Evolutionary conservation across 2,888 invertebrate genomes (phyloP).

Genomic region (Xanthostigma xanthostigma): DNA sequence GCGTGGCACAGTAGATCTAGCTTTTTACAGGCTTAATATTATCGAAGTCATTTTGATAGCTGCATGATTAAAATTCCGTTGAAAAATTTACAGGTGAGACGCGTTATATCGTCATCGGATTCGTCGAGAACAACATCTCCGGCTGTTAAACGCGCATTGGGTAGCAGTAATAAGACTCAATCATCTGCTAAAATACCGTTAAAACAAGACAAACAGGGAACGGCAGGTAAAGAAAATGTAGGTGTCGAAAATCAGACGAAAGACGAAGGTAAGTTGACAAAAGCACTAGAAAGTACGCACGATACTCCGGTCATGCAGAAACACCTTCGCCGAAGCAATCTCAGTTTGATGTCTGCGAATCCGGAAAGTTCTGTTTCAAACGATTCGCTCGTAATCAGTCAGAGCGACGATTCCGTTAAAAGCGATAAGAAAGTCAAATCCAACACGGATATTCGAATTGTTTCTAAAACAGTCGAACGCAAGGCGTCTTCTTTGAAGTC

Average conservation of each 20-base stretch:
- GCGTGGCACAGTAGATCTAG: no score
- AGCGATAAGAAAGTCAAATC: conserved; percentile 2
- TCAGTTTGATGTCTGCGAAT: conserved; percentile 28
- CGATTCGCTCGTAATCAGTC: conserved; percentile 14
- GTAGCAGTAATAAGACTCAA: conserved; percentile 15
- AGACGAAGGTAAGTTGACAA: no score
- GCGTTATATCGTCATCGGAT: conserved; percentile 37
- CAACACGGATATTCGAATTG: conserved; percentile 4
- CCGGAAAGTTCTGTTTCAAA: conserved; percentile 35
- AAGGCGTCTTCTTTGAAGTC: conserved; percentile 9
- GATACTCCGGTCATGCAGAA: conserved; percentile 20
- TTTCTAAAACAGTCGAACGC: conserved; percentile 7
- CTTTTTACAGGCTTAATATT: no score
- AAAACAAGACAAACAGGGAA: no score
- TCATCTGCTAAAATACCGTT: no score
- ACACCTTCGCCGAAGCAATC: conserved; percentile 23
- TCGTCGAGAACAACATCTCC: conserved; percentile 57
- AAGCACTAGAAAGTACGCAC: no score
- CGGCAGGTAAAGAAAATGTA: no score
- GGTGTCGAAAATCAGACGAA: no score
- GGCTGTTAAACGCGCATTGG: conserved; percentile 29
- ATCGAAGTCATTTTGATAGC: no score
- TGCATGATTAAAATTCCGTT: no score
- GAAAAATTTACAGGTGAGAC: no score
- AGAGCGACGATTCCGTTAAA: neutral